Evolutionary conservation across 1,140 invertebrate genomes (phyloP), one percentile per base, ranked within the genome.

Genomic region (Coptotermes formosanus): DNA sequence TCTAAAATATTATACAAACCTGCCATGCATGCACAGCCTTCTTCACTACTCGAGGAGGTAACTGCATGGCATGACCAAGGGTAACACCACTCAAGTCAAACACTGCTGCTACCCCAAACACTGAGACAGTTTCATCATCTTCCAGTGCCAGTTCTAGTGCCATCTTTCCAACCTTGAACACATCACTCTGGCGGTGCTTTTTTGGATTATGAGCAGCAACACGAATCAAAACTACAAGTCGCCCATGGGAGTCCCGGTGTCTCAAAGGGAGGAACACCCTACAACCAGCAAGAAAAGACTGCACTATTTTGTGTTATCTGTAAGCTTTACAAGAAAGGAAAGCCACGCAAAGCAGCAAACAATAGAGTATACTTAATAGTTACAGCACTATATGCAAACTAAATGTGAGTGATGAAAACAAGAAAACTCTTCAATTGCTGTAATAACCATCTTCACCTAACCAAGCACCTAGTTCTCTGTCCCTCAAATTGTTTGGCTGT

Each of bases 21-120:
- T 94, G 94, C 94, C 94, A 95, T 11, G 93, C 91, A 84, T 93
- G 91, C 0, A 95, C 94, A 14, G 94, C 89, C 86, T 90, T 93
- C 90, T 91, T 91, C 38, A 95, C 92, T 0, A 94, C 88, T 30
- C 88, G 89, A 0, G 94, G 93, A 30, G 92, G 92, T 81, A 95
- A 88, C 88, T 94, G 93, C 25, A 92, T 86, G 8, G 92, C 94
- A 88, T 95, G 95, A 16, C 91, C 92, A 32, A 95, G 88, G 3
- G 92, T 90, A 0, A 93, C 91, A 0, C 92, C 92, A 14, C 90
- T 89, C 90, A 95, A 91, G 88, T 95, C 95, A 87, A 95, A 91
- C 32, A 95, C 91, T 0, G 92, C 92, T 9, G 91, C 90, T 4
- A 94, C 91, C 9, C 94, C 95, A 69, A 92, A 91, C 1, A 94